Base-by-base conservation (phyloP, 2,888 invertebrate genomes). In the Labia minor region DNA sequence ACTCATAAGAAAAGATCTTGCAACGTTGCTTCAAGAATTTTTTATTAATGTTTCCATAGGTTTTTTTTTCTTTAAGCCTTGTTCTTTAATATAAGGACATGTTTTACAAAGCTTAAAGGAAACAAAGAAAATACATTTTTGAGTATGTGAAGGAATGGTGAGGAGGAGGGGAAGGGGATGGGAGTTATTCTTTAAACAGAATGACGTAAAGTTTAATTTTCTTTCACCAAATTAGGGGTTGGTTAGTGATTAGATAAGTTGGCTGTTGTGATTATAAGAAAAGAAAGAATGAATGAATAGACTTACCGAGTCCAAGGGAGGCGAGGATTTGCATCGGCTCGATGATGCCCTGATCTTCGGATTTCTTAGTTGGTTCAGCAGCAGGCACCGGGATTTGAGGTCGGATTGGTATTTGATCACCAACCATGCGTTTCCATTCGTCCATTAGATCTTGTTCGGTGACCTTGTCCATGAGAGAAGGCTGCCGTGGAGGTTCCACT, bases 1-100 rank as follows among this genome's bases (percentile, higher is more conserved):
- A 49, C n/a, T 49, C 49, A 49, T 49, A 49, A 49, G 49, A 49
- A 49, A n/a, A 26, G 26, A 49, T 49, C 16, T 49, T 49, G 49
- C 49, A 49, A 49, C 49, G 14, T 49, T 49, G 49, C 49, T 49
- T 49, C 3, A 49, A 49, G 49, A 49, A 49, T 49, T 49, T 49
- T n/a, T 49, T 49, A 49, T 49, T 4, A 49, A 49, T n/a, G 2
- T 11, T 8, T 11, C 49, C 3, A 49, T 33, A 33, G 11, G 6
- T 8, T n/a, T n/a, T 26, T 16, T 11, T 49, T 49, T 14, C 49
- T 49, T 49, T 49, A 49, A 49, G 49, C 49, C 49, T 49, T 49
- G 49, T 49, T 11, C 49, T 49, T 49, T 10, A n/a, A 3, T 3
- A 49, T 49, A 49, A 49, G 16, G 16, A 49, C 14, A 49, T 49